A percentile compares a stretch with the other conserved stretches of the same genome.
Conservation (phyloP, 2,797 vertebrate genomes). For the Epinephelus awoara region DNA sequence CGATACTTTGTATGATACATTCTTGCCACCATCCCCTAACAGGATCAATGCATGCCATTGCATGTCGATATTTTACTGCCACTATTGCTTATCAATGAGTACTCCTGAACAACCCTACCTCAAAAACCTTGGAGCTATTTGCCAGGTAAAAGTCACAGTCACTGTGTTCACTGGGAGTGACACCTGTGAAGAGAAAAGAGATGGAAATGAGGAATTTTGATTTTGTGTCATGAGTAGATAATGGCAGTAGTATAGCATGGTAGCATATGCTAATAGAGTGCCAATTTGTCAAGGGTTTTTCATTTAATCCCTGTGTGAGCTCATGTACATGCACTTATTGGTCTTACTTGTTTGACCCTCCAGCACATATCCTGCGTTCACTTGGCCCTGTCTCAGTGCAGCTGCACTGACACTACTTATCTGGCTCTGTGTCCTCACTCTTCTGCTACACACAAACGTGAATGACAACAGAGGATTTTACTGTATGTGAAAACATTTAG, state of each 20-base stretch:
- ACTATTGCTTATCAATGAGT: not conserved
- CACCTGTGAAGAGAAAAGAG: slow-evolving; percentile 46
- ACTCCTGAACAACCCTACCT: slow-evolving; percentile 49
- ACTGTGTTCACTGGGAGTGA: slow-evolving; percentile 40
- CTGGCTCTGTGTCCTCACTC: slow-evolving; percentile 70
- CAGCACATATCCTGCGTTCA: slow-evolving; percentile 66
- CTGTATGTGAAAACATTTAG: not conserved
- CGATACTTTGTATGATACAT: too few species aligned
- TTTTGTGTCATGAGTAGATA: not conserved
- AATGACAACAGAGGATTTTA: not conserved
- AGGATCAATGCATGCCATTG: not conserved
- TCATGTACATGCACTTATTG: not conserved
- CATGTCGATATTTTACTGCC: not conserved
- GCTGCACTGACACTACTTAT: slow-evolving; percentile 11
- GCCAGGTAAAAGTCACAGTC: slow-evolving; percentile 47
- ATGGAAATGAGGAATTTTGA: not conserved
- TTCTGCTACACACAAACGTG: slow-evolving; percentile 51
- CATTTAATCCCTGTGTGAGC: not conserved
- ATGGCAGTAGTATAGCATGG: too few species aligned
- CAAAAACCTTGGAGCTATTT: slow-evolving; percentile 3
- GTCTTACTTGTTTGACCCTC: slow-evolving; percentile 66
- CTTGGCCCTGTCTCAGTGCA: slow-evolving; percentile 43
- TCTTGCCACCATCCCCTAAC: not conserved
- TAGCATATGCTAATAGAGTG: not conserved
- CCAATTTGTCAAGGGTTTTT: not conserved